These are phyloP conservation scores for Amaurobius ferox DNA, from an alignment of 2,888 invertebrate species.

Conservation along the genomic window DNA sequence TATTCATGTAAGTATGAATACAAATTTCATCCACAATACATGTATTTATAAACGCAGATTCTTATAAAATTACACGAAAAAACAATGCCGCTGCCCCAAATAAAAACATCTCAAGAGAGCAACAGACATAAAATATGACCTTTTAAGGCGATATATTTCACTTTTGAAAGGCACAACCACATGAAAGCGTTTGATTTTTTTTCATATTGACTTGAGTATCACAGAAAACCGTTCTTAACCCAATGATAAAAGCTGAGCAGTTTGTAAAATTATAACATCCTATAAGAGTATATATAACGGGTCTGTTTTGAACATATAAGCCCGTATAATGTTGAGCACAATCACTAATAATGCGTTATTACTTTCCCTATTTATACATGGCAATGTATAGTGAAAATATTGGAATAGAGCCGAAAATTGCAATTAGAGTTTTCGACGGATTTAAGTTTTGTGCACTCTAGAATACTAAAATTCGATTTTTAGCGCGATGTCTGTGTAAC, in stretches of 20 bases:
- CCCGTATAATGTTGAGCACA: too few relatives aligned
- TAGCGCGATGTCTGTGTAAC: too few relatives aligned
- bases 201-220: conserved; percentile 40
- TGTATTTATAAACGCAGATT: conserved; percentile 23
- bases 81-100: conserved; percentile 15
- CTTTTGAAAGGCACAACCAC: conserved; percentile 23
- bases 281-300: too few relatives aligned
- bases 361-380: too few relatives aligned
- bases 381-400: too few relatives aligned
- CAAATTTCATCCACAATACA: conserved; percentile 51
- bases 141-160: not conserved
- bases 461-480: too few relatives aligned
- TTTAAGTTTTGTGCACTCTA: too few relatives aligned
- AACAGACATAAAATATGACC: not conserved
- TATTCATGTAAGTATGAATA: conserved; percentile 58
- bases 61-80: not conserved
- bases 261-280: not conserved
- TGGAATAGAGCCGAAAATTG: too few relatives aligned
- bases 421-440: too few relatives aligned
- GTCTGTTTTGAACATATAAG: too few relatives aligned
- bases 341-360: too few relatives aligned
- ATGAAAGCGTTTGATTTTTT: not conserved
- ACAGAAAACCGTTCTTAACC: conserved; percentile 55
- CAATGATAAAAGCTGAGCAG: not conserved
- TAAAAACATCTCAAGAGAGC: not conserved